A percentile compares a stretch with the other conserved stretches of the same genome.
Evolutionary conservation across 2,113 vertebrate species (phyloP).

Genomic region (Thalassarche chlororhynchos): DNA sequence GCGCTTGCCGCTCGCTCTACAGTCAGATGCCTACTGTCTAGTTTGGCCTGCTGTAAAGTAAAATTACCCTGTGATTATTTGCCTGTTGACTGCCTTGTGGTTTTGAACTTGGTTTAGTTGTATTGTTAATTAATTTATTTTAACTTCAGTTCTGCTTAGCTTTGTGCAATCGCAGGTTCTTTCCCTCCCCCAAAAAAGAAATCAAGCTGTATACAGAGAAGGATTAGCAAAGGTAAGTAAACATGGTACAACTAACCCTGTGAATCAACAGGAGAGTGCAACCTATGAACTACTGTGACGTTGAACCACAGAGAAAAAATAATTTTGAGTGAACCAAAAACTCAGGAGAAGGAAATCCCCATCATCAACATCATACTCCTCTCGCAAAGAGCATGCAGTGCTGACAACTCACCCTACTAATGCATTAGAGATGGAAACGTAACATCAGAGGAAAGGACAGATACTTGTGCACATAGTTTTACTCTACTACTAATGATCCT

Average conservation of each 20-base stretch:
- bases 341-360: neutral
- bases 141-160: neutral
- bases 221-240: neutral
- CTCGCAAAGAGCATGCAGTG: neutral
- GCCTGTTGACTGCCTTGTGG: neutral
- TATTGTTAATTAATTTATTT: neutral
- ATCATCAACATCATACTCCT: neutral
- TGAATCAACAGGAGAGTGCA: neutral
- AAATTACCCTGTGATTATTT: neutral
- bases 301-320: neutral
- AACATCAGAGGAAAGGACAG: neutral
- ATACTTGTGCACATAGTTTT: neutral
- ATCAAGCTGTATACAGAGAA: neutral
- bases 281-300: neutral
- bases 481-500: neutral
- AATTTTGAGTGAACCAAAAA: neutral
- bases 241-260: fast-evolving
- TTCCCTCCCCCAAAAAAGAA: neutral
- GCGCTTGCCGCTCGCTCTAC: neutral
- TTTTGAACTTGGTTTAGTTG: neutral
- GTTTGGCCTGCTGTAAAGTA: neutral
- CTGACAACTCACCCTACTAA: neutral
- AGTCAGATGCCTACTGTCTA: neutral
- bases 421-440: neutral
- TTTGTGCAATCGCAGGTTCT: neutral